Base-by-base conservation (phyloP, 2,888 invertebrate species). In the Formica aserva region DNA sequence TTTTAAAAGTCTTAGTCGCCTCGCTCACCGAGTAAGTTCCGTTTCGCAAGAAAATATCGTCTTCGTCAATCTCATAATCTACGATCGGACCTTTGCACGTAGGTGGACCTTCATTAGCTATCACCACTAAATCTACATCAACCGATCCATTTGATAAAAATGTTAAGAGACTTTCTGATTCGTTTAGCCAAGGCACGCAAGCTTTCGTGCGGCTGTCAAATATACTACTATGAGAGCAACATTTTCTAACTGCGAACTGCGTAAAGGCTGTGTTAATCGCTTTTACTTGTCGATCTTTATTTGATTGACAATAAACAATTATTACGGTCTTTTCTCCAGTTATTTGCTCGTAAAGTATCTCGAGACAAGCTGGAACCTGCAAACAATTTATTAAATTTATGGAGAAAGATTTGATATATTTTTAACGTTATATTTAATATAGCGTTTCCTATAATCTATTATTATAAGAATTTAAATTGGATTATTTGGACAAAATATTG, bases 301-400 rank as follows among this genome's bases (percentile, higher is more conserved):
- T 81, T 29, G 86, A 86, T 22, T 38, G 85, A 67, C 93, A 93
- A 22, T 86, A 66, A 57, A 91, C 90, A 48, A 91, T 29, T 3
- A 91, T 83, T 9, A 89, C 88, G 8, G 75, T 60, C 13, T 65
- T 82, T 18, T 75, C 18, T 0, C 29, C 55, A 5, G 66, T 65
- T 4, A 4, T 15, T n/a, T 66, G 41, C 6, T 87, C 84, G 76
- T 87, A 63, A 32, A 92, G 83, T 26, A 92, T 60, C 22, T 92
- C 93, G 18, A 92, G 32, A 35, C 93, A 93, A 18, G 84, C 85
- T 3, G 87, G 84, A 3, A 35, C 15, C 88, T 88, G 69, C 22
- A 67, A 85, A 52, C 26, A 66, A 52, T 80, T 83, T 22, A 22
- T 62, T 9, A 60, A 55, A 83, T 55, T 62, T 32, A 26, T 67